Evolutionary conservation across 92 coral and sea anemone species (phyloP).

Genomic region (Hydrozoanthus gracilis): DNA sequence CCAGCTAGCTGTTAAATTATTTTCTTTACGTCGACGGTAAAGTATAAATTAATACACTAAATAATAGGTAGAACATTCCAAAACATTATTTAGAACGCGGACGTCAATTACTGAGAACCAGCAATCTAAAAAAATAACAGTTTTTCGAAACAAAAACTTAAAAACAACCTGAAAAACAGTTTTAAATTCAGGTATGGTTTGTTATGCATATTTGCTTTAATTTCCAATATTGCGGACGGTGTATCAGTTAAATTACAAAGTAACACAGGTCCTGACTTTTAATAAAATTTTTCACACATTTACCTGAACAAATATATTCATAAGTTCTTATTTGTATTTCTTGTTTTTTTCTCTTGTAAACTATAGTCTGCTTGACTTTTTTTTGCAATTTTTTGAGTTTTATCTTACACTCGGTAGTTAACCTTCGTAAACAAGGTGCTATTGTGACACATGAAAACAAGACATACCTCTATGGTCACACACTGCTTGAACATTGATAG

Average conservation of each 20-base stretch:
- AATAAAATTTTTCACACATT: background rate
- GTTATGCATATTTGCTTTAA: background rate
- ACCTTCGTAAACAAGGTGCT: constrained; percentile 6
- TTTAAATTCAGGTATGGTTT: background rate
- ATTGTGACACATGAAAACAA: background rate
- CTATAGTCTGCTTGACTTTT: background rate
- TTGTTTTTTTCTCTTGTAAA: background rate
- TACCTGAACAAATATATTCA: background rate
- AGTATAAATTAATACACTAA: no score
- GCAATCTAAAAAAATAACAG: background rate
- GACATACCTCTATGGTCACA: constrained; percentile 14
- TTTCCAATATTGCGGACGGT: constrained; percentile 18
- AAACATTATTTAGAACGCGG: no score
- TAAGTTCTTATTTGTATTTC: background rate
- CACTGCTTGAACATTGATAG: constrained; percentile 2
- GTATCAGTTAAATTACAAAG: background rate
- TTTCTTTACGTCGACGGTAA: no score
- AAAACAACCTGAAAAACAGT: background rate
- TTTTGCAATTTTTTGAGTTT: background rate
- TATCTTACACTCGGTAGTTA: background rate
- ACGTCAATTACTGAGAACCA: no score
- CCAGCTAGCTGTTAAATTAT: no score
- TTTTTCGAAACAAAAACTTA: background rate
- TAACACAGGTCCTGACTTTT: background rate
- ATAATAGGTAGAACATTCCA: no score